Evolutionary conservation across 1,140 invertebrate species (phyloP).

Genomic region (Diachasmimorpha longicaudata): DNA sequence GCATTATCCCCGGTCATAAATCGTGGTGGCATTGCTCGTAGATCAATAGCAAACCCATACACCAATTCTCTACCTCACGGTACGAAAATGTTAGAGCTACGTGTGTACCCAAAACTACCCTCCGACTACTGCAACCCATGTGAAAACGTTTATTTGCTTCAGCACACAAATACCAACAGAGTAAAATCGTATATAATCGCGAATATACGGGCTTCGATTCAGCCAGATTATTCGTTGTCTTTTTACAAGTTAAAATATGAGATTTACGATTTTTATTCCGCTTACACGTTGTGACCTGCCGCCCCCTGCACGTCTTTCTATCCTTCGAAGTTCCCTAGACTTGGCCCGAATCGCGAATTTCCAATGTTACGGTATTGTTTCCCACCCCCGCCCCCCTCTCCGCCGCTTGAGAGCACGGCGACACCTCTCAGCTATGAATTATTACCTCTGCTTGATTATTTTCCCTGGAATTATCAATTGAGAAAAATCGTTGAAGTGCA

Average conservation of each 20-base stretch:
- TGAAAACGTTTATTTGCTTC: slow-evolving; percentile 26
- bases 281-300: neutral
- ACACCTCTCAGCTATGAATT: neutral
- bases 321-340: neutral
- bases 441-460: neutral
- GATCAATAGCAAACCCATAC: slow-evolving; percentile 33
- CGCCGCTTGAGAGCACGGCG: neutral
- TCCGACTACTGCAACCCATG: slow-evolving; percentile 1
- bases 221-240: slow-evolving; percentile 18
- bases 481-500: too few relatives aligned
- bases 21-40: slow-evolving; percentile 30
- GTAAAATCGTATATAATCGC: slow-evolving; percentile 1
- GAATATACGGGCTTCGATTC: slow-evolving; percentile 21
- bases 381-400: neutral
- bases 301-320: neutral
- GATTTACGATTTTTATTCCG: slow-evolving; percentile 22
- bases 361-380: slow-evolving; percentile 1
- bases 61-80: neutral
- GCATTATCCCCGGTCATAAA: slow-evolving; percentile 37
- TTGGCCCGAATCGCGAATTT: slow-evolving; percentile 13
- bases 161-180: neutral
- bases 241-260: slow-evolving; percentile 7
- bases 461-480: neutral
- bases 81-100: slow-evolving; percentile 8
- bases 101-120: slow-evolving; percentile 5